Evolutionary conservation across 1,140 invertebrate genomes (phyloP).

Genomic region (Trypoxylus dichotomus): DNA sequence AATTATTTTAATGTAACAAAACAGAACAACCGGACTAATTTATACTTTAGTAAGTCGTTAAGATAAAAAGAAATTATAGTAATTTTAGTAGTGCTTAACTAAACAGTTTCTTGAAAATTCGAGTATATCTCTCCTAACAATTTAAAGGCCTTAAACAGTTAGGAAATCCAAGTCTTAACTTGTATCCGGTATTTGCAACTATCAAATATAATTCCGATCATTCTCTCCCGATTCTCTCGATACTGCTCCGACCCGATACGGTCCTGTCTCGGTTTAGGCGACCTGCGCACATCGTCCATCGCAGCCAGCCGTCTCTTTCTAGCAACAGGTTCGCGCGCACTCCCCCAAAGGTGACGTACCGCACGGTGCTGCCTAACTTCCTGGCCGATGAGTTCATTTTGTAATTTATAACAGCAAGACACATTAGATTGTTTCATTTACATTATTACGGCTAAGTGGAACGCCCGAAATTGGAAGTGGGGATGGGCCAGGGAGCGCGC

Average conservation of each 20-base stretch:
- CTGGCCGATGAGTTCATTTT: conserved; percentile 21
- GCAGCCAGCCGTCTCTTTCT: not conserved
- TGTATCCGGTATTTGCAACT: too few species aligned
- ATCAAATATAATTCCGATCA: not conserved
- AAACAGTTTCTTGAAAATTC: too few species aligned
- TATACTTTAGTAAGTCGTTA: too few species aligned
- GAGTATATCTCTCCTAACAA: too few species aligned
- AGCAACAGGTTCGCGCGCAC: not conserved
- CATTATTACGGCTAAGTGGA: conserved; percentile 16
- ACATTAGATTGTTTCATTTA: conserved; percentile 25
- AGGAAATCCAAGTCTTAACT: too few species aligned
- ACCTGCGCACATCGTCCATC: not conserved
- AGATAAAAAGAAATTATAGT: too few species aligned
- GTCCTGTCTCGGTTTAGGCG: not conserved
- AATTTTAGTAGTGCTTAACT: too few species aligned
- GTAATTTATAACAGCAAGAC: conserved; percentile 23
- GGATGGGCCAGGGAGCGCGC: not conserved
- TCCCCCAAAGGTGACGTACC: not conserved
- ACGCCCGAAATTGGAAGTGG: not conserved
- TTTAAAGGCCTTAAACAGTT: not conserved
- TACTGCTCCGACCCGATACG: not conserved
- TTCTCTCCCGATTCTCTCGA: not conserved
- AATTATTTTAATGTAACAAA: too few species aligned
- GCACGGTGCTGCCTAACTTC: not conserved
- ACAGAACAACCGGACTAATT: too few species aligned